These are phyloP conservation scores for Labeo catla DNA, from an alignment of 2,113 vertebrate species.

Conservation along the genomic window DNA sequence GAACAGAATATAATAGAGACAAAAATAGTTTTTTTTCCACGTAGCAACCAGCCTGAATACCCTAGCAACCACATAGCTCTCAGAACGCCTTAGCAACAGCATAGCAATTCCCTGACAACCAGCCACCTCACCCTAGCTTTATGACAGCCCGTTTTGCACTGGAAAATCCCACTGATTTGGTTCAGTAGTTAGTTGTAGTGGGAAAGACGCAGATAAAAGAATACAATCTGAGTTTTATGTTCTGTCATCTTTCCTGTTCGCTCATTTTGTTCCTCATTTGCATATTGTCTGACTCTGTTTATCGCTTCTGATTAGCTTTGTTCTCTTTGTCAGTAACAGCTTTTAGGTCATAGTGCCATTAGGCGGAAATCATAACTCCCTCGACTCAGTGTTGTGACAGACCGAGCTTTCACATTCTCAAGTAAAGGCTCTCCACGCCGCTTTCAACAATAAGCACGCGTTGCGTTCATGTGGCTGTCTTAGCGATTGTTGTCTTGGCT, in stretches of 20 bases:
- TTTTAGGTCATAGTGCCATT: constrained; percentile 38
- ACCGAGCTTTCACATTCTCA: constrained; percentile 21
- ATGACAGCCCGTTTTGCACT: neutral
- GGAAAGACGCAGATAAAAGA: neutral
- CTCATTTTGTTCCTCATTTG: neutral
- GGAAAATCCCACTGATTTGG: neutral
- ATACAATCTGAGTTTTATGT: neutral
- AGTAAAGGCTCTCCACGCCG: constrained; percentile 17
- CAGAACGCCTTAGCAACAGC: too few relatives aligned
- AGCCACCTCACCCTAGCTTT: neutral
- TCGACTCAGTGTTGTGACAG: constrained; percentile 30
- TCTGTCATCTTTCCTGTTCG: neutral
- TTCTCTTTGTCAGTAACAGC: neutral
- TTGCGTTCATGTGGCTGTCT: constrained; percentile 8
- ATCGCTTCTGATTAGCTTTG: constrained; percentile 3
- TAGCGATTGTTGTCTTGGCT: neutral
- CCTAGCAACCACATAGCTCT: too few relatives aligned
- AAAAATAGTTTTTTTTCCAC: neutral
- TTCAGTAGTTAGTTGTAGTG: neutral
- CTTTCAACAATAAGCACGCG: neutral
- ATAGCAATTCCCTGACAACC: too few relatives aligned
- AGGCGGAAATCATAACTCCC: constrained; percentile 31
- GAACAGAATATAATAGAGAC: neutral
- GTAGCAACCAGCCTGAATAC: too few relatives aligned
- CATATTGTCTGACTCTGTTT: neutral